Conservation (phyloP, 2,797 vertebrate genomes). For the Coregonus suidteri region DNA sequence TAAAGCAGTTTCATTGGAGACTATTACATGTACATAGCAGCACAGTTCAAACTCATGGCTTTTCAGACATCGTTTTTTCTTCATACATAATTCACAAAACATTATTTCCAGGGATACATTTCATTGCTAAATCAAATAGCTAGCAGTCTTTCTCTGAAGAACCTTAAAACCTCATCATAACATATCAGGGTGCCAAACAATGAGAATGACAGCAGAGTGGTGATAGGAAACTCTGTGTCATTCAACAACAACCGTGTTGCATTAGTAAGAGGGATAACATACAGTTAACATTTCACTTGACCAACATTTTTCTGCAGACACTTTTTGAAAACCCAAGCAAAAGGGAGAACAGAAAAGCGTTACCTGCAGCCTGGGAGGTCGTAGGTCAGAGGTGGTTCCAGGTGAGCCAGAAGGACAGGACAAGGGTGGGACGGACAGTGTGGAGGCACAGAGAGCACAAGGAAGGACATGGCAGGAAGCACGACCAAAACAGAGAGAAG, state of each 20-base stretch:
- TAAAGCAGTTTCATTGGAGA: background rate
- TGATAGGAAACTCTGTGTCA: constrained; percentile 77
- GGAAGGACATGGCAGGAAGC: constrained; percentile 55
- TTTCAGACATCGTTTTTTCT: background rate
- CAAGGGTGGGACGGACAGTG: constrained; percentile 65
- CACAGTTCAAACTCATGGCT: background rate
- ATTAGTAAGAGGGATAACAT: background rate
- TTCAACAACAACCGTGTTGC: constrained; percentile 56
- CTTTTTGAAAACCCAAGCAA: constrained; percentile 60
- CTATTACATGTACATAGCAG: background rate
- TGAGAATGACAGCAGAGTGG: constrained; percentile 81
- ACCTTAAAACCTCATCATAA: background rate
- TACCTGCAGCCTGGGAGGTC: constrained; percentile 72
- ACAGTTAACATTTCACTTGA: background rate
- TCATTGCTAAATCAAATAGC: background rate
- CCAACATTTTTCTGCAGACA: background rate
- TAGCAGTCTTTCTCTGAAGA: background rate
- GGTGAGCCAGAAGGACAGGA: constrained; percentile 70
- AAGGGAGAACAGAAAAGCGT: constrained; percentile 70
- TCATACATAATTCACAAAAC: background rate
- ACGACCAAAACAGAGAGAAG: constrained; percentile 35
- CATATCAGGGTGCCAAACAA: constrained; percentile 76
- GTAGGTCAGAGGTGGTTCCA: constrained; percentile 59
- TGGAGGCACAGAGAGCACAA: constrained; percentile 61
- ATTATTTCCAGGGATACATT: background rate